Conservation (phyloP, 2,888 invertebrate genomes). For the Mermis nigrescens region DNA sequence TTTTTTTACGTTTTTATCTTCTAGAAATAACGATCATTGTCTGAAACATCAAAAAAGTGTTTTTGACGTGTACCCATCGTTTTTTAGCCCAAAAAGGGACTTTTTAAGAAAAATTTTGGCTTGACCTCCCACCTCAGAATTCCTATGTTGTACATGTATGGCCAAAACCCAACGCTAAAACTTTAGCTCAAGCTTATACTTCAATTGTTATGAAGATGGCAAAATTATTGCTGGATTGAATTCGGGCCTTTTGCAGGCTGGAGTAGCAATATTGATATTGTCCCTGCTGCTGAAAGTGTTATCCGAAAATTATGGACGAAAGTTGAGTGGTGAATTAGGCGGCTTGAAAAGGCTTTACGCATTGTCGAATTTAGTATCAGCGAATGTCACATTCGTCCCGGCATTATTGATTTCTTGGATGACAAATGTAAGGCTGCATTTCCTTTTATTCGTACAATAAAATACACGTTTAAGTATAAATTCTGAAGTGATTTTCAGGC, state of each 20-base stretch:
- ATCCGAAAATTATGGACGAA: conserved; percentile 24
- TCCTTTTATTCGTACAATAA: conserved; percentile 30
- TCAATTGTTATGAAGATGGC: neutral
- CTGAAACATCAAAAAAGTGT: too few species aligned
- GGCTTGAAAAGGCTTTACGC: conserved; percentile 33
- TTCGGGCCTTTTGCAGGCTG: conserved; percentile 33
- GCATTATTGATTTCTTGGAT: conserved; percentile 29
- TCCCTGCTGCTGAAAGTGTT: conserved; percentile 34
- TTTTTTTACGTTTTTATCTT: too few species aligned
- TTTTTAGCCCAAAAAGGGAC: too few species aligned
- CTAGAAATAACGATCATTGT: too few species aligned
- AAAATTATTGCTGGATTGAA: neutral
- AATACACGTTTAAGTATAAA: too few species aligned
- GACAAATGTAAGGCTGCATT: conserved; percentile 7
- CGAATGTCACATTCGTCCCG: conserved; percentile 36
- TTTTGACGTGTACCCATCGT: too few species aligned
- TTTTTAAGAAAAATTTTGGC: too few species aligned
- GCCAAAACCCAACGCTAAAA: too few species aligned
- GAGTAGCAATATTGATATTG: conserved; percentile 37
- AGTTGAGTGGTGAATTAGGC: conserved; percentile 40
- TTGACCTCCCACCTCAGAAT: too few species aligned
- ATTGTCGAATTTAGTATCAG: conserved; percentile 36
- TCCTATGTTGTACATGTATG: too few species aligned
- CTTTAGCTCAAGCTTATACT: neutral
- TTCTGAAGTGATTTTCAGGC: too few species aligned